Base-by-base conservation (phyloP, 2,113 vertebrate genomes). In the Sinocyclocheilus anshuiensis region DNA sequence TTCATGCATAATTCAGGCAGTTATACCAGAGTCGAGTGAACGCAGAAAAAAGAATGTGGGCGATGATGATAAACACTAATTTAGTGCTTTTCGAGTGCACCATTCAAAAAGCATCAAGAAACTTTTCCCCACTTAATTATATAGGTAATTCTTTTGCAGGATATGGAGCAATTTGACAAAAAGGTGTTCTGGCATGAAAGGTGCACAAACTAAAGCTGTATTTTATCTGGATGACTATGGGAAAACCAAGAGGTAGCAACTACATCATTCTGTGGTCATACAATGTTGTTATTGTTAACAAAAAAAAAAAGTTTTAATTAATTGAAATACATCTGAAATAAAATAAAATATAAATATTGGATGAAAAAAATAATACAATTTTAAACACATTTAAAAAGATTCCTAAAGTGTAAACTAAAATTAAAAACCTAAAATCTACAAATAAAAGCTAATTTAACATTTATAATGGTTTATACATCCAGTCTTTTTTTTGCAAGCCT, bases 1-100 rank as follows among this genome's bases (percentile, higher is more conserved):
- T 77, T 69, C 86, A 89, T 89, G 84, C 83, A 88, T 88, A 84
- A 88, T 88, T 87, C 86, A 88, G 72, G 24, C 61, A 65, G 63
- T 82, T 12, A 48, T 48, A 48, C 3, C 36, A 36, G 36, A 3
- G 45, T 48, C 48, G 76, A 76, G 48, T 77, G 69, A 84, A 84
- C 57, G 59, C 24, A 76, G 78, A 29, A 53, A 57, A 86, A 82
- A 71, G 45, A 84, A 80, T 9, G 59, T 84, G 85, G 85, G 82
- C 69, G 83, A 72, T 87, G 86, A 87, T 85, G 83, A n/a, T n/a
- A n/a, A 83, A 84, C 67, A 50, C 81, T 22, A 50, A 65, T 50
- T 81, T 81, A 65, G 79, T 81, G 57, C 79, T 81, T 81, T 81
- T 53, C 59, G 15, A 81, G 36, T 65, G 79, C 79, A 45, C 59